These are phyloP conservation scores for Calephelis nemesis DNA, from an alignment of 1,140 invertebrate genomes.

Conservation along the genomic window DNA sequence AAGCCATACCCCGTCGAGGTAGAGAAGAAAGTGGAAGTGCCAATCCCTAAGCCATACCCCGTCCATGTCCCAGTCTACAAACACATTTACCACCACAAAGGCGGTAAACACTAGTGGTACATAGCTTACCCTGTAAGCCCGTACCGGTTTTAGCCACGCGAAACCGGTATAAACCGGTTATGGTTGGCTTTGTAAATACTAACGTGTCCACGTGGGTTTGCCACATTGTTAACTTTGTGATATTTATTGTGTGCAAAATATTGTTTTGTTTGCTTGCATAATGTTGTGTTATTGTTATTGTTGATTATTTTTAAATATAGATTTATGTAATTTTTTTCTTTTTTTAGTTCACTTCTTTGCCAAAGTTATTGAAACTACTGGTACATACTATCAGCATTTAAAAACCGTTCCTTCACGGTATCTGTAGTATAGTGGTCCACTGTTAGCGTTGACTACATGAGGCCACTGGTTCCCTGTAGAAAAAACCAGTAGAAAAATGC, in stretches of 20 bases:
- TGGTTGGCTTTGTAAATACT: slow-evolving; percentile 26
- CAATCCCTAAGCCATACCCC: slow-evolving; percentile 88
- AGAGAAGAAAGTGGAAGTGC: slow-evolving; percentile 87
- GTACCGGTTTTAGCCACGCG: slow-evolving; percentile 21
- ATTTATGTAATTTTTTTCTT: slow-evolving; percentile 22
- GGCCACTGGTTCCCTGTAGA: no score
- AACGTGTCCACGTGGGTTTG: slow-evolving; percentile 46
- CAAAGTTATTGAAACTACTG: no score
- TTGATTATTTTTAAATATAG: slow-evolving; percentile 48
- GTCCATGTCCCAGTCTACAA: slow-evolving; percentile 90
- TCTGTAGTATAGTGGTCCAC: no score
- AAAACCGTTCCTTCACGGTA: no score
- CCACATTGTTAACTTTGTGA: slow-evolving; percentile 63
- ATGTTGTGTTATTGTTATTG: slow-evolving; percentile 75
- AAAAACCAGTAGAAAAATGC: no score
- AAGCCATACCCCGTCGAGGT: slow-evolving; percentile 89
- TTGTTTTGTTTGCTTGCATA: slow-evolving; percentile 61
- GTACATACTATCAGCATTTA: no score
- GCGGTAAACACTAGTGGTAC: slow-evolving; percentile 71
- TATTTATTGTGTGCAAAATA: slow-evolving; percentile 73
- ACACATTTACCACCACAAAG: slow-evolving; percentile 87
- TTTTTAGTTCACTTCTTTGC: neutral
- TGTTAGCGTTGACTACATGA: no score
- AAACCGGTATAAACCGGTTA: slow-evolving; percentile 29
- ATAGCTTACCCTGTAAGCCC: slow-evolving; percentile 55